phyloP scores from a whole-genome alignment of 2,888 invertebrate genomes.

The Trypoxylon attenuatum region DNA sequence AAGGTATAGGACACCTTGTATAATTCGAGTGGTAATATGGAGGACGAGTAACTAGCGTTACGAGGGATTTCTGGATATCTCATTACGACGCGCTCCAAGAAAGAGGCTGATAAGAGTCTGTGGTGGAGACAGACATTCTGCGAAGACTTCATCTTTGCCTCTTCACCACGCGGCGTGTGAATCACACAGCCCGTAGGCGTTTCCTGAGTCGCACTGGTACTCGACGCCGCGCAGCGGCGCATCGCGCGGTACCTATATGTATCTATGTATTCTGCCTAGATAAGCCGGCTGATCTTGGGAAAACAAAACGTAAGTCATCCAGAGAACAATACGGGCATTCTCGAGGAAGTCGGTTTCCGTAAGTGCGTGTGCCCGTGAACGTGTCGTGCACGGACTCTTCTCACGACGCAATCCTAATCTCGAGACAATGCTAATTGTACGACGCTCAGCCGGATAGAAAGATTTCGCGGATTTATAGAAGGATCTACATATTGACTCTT shows the following conservation, averaged over 20 bases:
- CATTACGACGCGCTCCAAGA: conserved; percentile 1
- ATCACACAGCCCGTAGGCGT: conserved; percentile 50
- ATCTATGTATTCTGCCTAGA: too few species aligned
- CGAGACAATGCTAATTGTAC: conserved; percentile 26
- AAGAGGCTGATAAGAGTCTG: conserved; percentile 18
- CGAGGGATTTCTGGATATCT: not conserved
- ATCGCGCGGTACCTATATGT: too few species aligned
- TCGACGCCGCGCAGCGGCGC: conserved; percentile 5
- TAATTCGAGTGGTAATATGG: too few species aligned
- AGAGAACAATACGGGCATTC: conserved; percentile 31
- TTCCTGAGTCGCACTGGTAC: conserved; percentile 22
- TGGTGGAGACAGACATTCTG: conserved; percentile 11
- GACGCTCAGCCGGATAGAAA: not conserved
- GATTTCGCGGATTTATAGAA: not conserved
- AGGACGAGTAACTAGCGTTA: too few species aligned
- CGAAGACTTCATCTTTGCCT: conserved; percentile 2
- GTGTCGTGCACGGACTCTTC: not conserved
- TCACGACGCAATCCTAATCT: conserved; percentile 15
- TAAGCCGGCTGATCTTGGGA: conserved; percentile 31
- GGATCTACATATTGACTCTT: not conserved
- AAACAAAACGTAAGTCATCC: conserved; percentile 25
- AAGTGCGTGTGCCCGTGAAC: conserved; percentile 12
- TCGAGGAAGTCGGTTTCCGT: conserved; percentile 38
- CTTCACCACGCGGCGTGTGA: conserved; percentile 50
- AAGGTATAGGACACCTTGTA: too few species aligned